Conservation (phyloP, 2,797 vertebrate genomes). For the Xerus rutilus region DNA sequence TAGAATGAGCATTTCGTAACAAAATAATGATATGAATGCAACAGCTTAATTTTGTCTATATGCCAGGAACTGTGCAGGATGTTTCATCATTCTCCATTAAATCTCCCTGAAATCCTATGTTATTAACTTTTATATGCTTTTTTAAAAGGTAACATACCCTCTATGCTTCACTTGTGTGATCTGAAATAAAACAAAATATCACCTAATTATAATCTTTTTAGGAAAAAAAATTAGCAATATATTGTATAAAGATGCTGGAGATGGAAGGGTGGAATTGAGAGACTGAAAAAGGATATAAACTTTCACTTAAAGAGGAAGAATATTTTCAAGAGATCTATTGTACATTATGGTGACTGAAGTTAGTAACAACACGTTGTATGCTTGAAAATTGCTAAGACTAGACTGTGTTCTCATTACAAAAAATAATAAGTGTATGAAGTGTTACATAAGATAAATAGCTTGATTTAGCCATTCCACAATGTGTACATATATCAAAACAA, state of each 20-base stretch:
- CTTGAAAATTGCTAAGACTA: not conserved
- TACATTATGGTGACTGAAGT: not conserved
- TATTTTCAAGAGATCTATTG: not conserved
- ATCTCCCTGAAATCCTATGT: not conserved
- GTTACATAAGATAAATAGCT: not conserved
- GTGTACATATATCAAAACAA: not conserved
- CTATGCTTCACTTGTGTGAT: not conserved
- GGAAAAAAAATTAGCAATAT: not conserved
- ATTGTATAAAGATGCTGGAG: not conserved
- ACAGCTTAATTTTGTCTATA: not conserved
- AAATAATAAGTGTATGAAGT: not conserved
- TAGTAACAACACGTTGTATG: not conserved
- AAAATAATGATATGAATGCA: not conserved
- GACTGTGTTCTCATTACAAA: not conserved
- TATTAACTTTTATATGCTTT: not conserved
- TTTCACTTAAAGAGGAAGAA: not conserved
- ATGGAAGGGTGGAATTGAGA: too few relatives aligned
- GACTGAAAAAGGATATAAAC: not conserved
- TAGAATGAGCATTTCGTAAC: not conserved
- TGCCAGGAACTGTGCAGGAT: not conserved
- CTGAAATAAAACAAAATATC: constrained; percentile 40
- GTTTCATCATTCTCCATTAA: not conserved
- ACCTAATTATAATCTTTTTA: not conserved
- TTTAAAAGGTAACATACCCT: not conserved
- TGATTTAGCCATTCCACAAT: not conserved